Base-by-base conservation (phyloP, 2,797 vertebrate genomes). In the Meriones psammophilus region DNA sequence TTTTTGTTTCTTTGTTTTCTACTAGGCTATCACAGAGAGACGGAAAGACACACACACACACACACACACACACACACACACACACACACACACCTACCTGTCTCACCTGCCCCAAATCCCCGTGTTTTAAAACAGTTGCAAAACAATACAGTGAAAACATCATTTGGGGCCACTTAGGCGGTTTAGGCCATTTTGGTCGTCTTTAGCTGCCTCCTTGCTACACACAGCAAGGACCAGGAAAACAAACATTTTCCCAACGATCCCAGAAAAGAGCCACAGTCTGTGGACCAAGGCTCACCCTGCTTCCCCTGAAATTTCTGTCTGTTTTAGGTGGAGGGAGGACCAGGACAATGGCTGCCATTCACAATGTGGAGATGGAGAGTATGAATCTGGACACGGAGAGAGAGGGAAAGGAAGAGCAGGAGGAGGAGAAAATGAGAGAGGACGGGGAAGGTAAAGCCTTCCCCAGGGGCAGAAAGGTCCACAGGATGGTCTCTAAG, bases 401-500 rank as follows among this genome's bases (percentile, higher is more conserved):
- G 12, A 86, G 91, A 97, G 94, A 79, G 26, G 14, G 46, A 2
- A 92, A 89, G 50, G 96, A 91, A 46, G 92, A 92, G 5, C 88
- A 93, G 93, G 95, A 95, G n/a, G 97, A 97, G 58, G 97, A 97
- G 84, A 83, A 93, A 36, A 73, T 66, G 62, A 85, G 39, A 50
- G 91, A 89, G 66, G 68, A 79, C 1, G 8, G 79, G n/a, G 80
- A 56, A 64, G 9, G 66, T 81, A 73, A 28, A 93, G 73, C 84
- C 10, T 81, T 46, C n/a, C 97, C 98, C 42, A 99, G 98, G 60
- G 98, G 96, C 26, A 98, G 98, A 36, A 99, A 97, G 94, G 98
- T 99, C 83, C 99, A 99, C 24, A 90, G 36, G 14, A 74, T 98
- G 0, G 95, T 99, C 91, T 99, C 99, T 79, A 98, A 95, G 86